Conservation (phyloP, 2,113 vertebrate species). For the Tachysurus fulvidraco region DNA sequence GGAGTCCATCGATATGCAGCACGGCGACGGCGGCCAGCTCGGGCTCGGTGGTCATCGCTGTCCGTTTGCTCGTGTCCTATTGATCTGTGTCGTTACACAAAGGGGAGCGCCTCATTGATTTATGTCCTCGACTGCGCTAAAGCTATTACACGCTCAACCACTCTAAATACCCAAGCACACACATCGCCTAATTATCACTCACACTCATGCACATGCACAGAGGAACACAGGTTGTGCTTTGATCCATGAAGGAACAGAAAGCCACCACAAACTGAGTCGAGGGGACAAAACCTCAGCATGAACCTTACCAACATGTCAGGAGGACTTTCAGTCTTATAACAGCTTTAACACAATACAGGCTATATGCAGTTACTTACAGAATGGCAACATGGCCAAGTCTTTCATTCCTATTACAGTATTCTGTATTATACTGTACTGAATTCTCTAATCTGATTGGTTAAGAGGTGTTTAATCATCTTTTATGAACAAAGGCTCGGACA, state of each 20-base stretch:
- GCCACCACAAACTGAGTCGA: background rate
- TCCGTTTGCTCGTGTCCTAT: conserved; percentile 49
- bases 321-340: background rate
- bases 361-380: background rate
- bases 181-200: conserved; percentile 48
- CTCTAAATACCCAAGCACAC: conserved; percentile 45
- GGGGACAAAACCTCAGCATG: background rate
- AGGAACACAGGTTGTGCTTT: conserved; percentile 37
- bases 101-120: conserved; percentile 47
- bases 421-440: background rate
- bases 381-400: background rate
- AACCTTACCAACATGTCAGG: background rate
- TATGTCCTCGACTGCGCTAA: conserved; percentile 24
- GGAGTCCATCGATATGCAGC: conserved; percentile 37
- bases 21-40: background rate
- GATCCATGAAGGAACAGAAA: conserved; percentile 42
- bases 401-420: background rate
- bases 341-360: background rate
- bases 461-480: background rate
- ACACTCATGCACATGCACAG: conserved; percentile 34
- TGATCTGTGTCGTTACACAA: conserved; percentile 49
- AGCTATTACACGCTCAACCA: conserved; percentile 51
- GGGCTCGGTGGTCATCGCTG: conserved; percentile 2
- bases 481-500: background rate
- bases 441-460: background rate